A percentile compares a stretch with the other conserved stretches of the same genome.
Evolutionary conservation across 2,113 vertebrate species (phyloP).

Genomic region (Zootoca vivipara): DNA sequence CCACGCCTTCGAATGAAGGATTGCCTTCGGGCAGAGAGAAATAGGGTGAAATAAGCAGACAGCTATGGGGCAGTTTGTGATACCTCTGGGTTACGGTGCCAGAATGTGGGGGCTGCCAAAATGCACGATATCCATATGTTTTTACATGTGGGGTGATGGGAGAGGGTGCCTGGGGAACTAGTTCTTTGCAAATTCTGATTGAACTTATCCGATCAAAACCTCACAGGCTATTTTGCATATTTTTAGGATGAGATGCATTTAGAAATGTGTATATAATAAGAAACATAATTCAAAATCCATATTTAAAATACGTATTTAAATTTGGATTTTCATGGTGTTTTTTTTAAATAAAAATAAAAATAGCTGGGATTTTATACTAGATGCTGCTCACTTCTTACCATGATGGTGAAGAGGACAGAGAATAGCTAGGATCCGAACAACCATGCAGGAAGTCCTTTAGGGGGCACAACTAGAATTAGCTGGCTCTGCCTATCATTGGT

Average conservation of each 20-base stretch:
- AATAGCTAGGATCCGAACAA: neutral
- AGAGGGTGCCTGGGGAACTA: neutral
- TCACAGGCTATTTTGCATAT: neutral
- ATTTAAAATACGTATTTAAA: neutral
- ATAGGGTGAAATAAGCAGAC: neutral
- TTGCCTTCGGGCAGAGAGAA: neutral
- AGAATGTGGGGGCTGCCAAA: neutral
- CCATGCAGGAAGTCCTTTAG: neutral
- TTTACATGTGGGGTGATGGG: neutral
- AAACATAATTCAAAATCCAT: neutral
- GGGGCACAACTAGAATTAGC: no score
- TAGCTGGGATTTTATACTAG: neutral
- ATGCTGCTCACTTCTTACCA: neutral
- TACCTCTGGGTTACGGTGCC: neutral
- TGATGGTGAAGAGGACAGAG: neutral
- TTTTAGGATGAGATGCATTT: neutral
- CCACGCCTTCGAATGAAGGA: neutral
- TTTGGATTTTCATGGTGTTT: no score
- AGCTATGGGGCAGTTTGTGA: neutral
- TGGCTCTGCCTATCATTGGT: no score
- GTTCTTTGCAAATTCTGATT: neutral
- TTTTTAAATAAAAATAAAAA: neutral
- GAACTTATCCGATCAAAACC: neutral
- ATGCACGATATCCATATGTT: fast-evolving
- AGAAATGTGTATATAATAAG: neutral